Base-by-base conservation (phyloP, 2,113 vertebrate genomes). In the Cranoglanis bouderius region DNA sequence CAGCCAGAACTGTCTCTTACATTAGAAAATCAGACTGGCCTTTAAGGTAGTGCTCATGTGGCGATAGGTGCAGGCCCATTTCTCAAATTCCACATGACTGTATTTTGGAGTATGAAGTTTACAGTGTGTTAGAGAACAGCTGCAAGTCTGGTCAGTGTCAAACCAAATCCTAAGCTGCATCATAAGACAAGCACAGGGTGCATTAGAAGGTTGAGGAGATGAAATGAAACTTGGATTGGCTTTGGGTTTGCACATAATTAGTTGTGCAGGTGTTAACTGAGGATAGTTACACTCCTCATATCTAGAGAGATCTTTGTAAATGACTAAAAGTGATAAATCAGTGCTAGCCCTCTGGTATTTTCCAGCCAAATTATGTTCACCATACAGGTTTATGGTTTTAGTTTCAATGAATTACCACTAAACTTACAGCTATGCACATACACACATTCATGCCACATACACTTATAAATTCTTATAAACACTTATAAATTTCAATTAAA, bases 251-350 rank as follows among this genome's bases (percentile, higher is more conserved):
- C 55, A 40, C 82, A 32, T 74, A 38, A 88, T 88, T 85, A 46
- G 32, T 46, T 40, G 63, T 18, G 57, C 19, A 53, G 70, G 32
- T 16, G 40, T 65, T 26, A 87, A 12, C 75, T 65, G 86, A 80
- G 74, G 57, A 70, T 6, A 85, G 70, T 85, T 80, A 80, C 82
- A 80, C 24, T 43, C 81, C 6, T 80, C 38, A 51, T 55, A 81
- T 77, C 83, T 81, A 9, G 82, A 85, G 63, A 88, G 38, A 82
- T 72, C 24, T 49, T 35, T 85, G 75, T 74, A 61, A 75, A 87
- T 85, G 38, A 78, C 65, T 24, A 18, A 57, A 78, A 57, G 49
- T 57, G 38, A 61, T 74, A 29, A 53, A 78, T 6, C 0, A 4
- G 78, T 38, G 65, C 61, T 55, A 3, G 10, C 4, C 1, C 19